phyloP scores from a whole-genome alignment of 2,797 vertebrate genomes.

The Pseudochirops cupreus region DNA sequence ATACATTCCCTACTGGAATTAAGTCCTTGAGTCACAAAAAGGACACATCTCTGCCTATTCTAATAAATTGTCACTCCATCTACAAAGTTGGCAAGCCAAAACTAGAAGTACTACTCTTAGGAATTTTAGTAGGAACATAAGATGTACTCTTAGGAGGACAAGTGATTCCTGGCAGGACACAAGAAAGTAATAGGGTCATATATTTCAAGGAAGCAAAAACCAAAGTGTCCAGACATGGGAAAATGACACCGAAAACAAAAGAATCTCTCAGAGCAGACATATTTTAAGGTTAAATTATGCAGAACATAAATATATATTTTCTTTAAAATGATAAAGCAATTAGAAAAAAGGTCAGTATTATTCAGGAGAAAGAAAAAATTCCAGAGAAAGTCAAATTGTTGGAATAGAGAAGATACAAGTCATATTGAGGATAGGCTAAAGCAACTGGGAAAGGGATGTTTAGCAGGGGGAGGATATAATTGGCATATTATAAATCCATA shows the following conservation, averaged over 20 bases:
- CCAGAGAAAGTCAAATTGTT: neutral
- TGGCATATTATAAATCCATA: neutral
- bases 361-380: neutral
- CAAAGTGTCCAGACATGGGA: conserved; percentile 58
- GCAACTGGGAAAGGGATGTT: neutral
- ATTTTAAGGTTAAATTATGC: conserved; percentile 40
- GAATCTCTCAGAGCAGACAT: neutral
- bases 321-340: neutral
- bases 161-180: conserved; percentile 35
- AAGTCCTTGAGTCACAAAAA: conserved; percentile 47
- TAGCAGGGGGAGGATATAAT: neutral
- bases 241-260: neutral
- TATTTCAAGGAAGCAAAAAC: conserved; percentile 46
- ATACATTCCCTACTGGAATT: conserved; percentile 27
- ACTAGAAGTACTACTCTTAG: neutral
- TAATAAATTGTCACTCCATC: neutral
- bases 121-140: conserved; percentile 51
- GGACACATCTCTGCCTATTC: neutral
- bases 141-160: conserved; percentile 51
- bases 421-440: neutral
- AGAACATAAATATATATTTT: conserved; percentile 53
- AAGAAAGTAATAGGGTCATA: conserved; percentile 1
- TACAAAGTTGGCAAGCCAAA: conserved; percentile 2
- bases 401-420: neutral
- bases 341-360: conserved; percentile 43